These are phyloP conservation scores for Neotoma lepida DNA, from an alignment of 2,113 vertebrate species.

Conservation along the genomic window DNA sequence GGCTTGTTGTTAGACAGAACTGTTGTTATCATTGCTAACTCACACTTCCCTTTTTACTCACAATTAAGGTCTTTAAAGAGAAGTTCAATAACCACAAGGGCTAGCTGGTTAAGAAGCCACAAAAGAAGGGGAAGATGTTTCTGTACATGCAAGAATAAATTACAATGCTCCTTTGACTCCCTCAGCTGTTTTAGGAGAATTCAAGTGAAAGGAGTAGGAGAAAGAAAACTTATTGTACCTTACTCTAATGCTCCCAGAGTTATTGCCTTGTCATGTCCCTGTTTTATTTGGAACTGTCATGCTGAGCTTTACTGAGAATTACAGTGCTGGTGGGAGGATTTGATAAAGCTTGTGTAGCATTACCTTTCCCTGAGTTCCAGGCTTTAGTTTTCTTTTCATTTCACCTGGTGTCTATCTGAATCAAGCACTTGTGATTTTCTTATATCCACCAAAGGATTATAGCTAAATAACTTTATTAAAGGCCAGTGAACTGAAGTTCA, in stretches of 20 bases:
- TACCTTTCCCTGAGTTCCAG: slow-evolving; percentile 59
- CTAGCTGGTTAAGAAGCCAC: slow-evolving; percentile 25
- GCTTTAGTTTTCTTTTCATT: slow-evolving; percentile 59
- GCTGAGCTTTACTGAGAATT: slow-evolving; percentile 73
- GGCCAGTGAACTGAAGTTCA: slow-evolving; percentile 64
- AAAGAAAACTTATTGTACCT: slow-evolving; percentile 46
- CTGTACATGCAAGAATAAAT: background rate
- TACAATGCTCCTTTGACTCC: background rate
- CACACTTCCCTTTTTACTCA: slow-evolving; percentile 2
- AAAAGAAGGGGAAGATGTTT: slow-evolving; percentile 14
- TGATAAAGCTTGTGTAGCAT: slow-evolving; percentile 66
- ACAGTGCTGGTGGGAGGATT: slow-evolving; percentile 56
- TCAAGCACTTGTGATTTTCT: slow-evolving; percentile 65
- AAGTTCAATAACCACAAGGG: slow-evolving; percentile 5
- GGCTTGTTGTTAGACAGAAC: background rate
- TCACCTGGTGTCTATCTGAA: slow-evolving; percentile 63
- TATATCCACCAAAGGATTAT: slow-evolving; percentile 62
- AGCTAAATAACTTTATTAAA: slow-evolving; percentile 72
- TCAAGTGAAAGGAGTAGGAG: slow-evolving; percentile 22
- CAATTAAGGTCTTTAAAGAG: slow-evolving; percentile 24
- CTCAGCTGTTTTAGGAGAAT: background rate
- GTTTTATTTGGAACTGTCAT: slow-evolving; percentile 70
- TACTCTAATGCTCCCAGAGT: slow-evolving; percentile 47
- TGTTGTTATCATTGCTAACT: background rate
- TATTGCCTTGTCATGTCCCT: slow-evolving; percentile 49